These are phyloP conservation scores for Burhinus bistriatus DNA, from an alignment of 2,113 vertebrate species.

Conservation along the genomic window DNA sequence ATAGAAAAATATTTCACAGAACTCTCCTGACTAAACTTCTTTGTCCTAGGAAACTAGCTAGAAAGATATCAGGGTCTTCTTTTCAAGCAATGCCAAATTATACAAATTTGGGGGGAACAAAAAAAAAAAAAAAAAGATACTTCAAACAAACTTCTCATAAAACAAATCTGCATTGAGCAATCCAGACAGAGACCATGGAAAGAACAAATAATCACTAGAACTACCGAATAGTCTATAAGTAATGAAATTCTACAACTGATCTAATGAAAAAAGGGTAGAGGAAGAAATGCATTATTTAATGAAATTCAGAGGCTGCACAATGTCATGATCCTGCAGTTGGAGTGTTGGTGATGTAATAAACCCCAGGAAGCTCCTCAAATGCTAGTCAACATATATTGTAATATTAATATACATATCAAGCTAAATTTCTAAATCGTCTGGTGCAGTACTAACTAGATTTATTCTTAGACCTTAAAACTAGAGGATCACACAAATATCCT, in stretches of 20 bases:
- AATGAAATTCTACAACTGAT: background rate
- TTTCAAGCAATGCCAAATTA: background rate
- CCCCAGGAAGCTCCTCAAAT: background rate
- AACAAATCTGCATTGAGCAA: background rate
- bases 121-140: background rate
- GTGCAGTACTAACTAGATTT: background rate
- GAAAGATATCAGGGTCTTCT: background rate
- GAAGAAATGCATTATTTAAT: background rate
- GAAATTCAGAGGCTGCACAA: background rate
- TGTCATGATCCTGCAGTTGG: background rate
- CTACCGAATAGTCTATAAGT: background rate
- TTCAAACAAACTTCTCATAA: background rate
- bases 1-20: background rate
- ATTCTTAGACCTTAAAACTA: background rate
- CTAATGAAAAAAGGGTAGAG: background rate
- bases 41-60: background rate
- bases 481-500: background rate
- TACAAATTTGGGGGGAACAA: background rate
- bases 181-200: background rate
- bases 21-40: background rate
- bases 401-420: background rate
- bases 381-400: background rate
- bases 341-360: background rate
- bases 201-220: background rate
- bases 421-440: background rate